A percentile compares a stretch with the other conserved stretches of the same genome.
Evolutionary conservation across 2,888 invertebrate genomes (phyloP).

Genomic region (Heliothis peltigera): DNA sequence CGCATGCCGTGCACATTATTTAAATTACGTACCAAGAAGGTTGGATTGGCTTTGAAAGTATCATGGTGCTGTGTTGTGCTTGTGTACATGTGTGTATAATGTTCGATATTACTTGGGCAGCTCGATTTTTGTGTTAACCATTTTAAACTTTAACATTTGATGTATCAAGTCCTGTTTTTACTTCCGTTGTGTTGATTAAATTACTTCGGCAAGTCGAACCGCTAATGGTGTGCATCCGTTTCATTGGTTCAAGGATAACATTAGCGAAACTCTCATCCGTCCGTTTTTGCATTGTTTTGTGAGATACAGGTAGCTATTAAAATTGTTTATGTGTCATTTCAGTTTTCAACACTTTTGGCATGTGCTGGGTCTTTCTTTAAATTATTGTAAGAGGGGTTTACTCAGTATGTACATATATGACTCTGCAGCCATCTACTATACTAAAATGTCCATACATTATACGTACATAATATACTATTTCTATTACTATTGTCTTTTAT

Average conservation of each 20-base stretch:
- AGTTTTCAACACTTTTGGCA: slow-evolving; percentile 7
- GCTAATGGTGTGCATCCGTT: slow-evolving; percentile 54
- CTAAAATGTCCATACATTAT: too few species aligned
- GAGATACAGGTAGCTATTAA: slow-evolving; percentile 45
- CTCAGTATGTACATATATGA: too few species aligned
- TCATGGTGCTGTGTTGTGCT: slow-evolving; percentile 29
- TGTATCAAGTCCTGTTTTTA: slow-evolving; percentile 30
- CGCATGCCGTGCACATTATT: slow-evolving; percentile 68
- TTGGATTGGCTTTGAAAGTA: slow-evolving; percentile 22
- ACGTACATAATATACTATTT: too few species aligned
- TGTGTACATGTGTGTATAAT: slow-evolving; percentile 25
- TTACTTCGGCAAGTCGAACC: slow-evolving; percentile 36
- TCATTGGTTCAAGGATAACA: slow-evolving; percentile 46
- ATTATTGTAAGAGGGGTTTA: too few species aligned
- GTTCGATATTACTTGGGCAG: background rate
- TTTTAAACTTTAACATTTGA: slow-evolving; percentile 13
- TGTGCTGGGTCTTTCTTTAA: background rate
- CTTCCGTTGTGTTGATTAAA: slow-evolving; percentile 44
- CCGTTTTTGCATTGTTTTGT: slow-evolving; percentile 52
- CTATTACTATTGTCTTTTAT: too few species aligned
- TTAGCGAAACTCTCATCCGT: slow-evolving; percentile 52
- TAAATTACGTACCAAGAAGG: slow-evolving; percentile 66
- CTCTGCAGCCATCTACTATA: too few species aligned
- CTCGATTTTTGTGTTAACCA: slow-evolving; percentile 6
- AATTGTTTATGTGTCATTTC: slow-evolving; percentile 22